Percentiles rank a stretch among this genome's conserved stretches.
phyloP scores from a whole-genome alignment of 2,113 vertebrate species.

The Corythoichthys haematopterus region DNA sequence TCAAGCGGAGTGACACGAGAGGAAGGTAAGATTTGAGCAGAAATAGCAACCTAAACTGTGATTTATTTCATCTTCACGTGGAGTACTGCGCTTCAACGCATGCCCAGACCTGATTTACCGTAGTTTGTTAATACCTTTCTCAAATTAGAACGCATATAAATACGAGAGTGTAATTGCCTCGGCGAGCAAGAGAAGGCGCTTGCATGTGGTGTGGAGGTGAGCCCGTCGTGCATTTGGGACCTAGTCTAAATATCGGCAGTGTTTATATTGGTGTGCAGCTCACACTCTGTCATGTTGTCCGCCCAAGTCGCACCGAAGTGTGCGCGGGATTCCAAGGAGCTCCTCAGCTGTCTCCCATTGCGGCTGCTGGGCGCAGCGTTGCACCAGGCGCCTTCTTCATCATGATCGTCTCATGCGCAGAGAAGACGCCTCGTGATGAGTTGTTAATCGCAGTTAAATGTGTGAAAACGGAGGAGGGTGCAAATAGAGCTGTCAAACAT shows the following conservation, averaged over 20 bases:
- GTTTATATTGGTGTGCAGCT: constrained; percentile 42
- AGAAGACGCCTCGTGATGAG: background rate
- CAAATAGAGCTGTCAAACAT: constrained; percentile 1
- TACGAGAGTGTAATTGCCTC: background rate
- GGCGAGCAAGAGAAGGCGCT: constrained; percentile 10
- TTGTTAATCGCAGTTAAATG: background rate
- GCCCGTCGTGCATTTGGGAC: constrained; percentile 10
- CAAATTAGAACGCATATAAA: background rate
- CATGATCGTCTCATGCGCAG: constrained; percentile 10
- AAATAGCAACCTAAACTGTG: background rate
- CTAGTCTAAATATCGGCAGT: constrained; percentile 1
- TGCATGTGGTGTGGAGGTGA: constrained; percentile 7
- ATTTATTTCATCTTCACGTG: background rate
- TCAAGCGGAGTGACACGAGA: constrained; percentile 13
- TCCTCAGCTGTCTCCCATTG: constrained; percentile 17
- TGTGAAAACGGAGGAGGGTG: background rate
- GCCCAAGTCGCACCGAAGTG: constrained; percentile 6
- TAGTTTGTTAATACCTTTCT: constrained; percentile 13
- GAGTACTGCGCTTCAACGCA: constrained; percentile 1
- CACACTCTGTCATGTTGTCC: constrained; percentile 60
- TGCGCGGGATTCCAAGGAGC: constrained; percentile 19
- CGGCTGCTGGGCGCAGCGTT: constrained; percentile 48
- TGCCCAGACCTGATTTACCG: constrained; percentile 20
- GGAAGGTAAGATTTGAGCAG: constrained; percentile 36
- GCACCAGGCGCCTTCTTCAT: constrained; percentile 44